Evolutionary conservation across 1,140 invertebrate genomes (phyloP).

Genomic region (Phymastichus coffea): DNA sequence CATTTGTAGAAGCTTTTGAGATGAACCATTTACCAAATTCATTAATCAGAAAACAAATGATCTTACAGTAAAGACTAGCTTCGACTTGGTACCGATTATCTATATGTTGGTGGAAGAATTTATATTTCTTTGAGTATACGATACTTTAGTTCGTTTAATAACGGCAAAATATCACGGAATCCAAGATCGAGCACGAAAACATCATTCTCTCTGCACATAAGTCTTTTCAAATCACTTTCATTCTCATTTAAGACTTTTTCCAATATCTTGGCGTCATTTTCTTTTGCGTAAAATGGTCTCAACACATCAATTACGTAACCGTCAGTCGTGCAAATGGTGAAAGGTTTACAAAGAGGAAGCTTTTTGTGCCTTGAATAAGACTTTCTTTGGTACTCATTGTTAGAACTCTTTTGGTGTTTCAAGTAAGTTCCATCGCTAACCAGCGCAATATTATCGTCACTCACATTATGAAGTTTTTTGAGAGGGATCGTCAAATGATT

Average conservation of each 20-base stretch:
- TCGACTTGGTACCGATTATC: slow-evolving; percentile 29
- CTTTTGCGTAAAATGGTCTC: slow-evolving; percentile 19
- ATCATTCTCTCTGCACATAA: too few species aligned
- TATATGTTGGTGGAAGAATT: slow-evolving; percentile 27
- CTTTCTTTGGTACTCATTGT: too few species aligned
- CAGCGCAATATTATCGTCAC: too few species aligned
- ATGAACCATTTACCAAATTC: too few species aligned
- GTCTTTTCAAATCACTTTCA: too few species aligned
- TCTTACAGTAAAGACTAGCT: too few species aligned
- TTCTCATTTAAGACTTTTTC: slow-evolving; percentile 20
- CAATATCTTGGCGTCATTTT: too few species aligned
- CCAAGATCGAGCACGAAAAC: slow-evolving; percentile 33
- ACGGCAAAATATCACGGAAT: slow-evolving; percentile 30
- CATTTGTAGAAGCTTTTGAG: too few species aligned
- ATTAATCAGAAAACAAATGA: too few species aligned
- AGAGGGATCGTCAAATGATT: too few species aligned
- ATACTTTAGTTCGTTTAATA: slow-evolving; percentile 23
- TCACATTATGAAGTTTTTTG: too few species aligned
- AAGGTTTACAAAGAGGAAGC: slow-evolving; percentile 28
- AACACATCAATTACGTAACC: slow-evolving; percentile 25
- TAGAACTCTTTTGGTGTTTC: slow-evolving; percentile 30
- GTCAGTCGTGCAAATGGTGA: too few species aligned
- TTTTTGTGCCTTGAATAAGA: slow-evolving; percentile 32
- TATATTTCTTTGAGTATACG: slow-evolving; percentile 33
- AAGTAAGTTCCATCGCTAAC: slow-evolving; percentile 22